Evolutionary conservation across 35 echinoderm and acorn worm genomes (phyloP).

Genomic region (Ophiothrix spiculata): DNA sequence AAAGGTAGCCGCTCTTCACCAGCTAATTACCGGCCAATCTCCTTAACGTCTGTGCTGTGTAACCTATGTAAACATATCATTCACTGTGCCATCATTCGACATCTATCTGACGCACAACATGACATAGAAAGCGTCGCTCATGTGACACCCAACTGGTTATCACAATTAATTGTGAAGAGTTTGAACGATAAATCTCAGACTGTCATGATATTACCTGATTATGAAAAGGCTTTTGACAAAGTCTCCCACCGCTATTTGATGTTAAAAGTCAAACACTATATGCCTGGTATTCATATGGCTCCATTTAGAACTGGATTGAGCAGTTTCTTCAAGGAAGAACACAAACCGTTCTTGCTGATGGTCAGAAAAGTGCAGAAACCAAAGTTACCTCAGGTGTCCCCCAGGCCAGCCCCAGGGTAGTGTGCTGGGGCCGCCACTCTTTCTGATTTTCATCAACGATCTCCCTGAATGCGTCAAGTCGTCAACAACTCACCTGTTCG

Average conservation of each 20-base stretch:
- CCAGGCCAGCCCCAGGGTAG: no score
- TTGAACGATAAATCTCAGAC: background rate
- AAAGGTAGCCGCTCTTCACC: background rate
- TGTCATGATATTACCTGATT: constrained; percentile 26
- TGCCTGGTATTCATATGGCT: background rate
- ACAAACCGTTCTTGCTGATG: constrained; percentile 27
- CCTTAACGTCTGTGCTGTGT: constrained; percentile 39
- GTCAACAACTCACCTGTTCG: constrained; percentile 21
- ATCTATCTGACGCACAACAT: constrained; percentile 29
- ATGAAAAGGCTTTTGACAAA: constrained; percentile 8
- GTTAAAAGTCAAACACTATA: constrained; percentile 1
- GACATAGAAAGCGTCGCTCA: constrained; percentile 36
- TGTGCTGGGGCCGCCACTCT: constrained; percentile 31
- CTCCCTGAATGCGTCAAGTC: background rate
- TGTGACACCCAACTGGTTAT: constrained; percentile 41
- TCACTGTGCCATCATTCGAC: constrained; percentile 31
- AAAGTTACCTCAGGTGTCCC: constrained; percentile 40
- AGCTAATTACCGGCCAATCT: constrained; percentile 38
- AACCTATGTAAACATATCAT: constrained; percentile 49
- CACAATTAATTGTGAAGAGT: constrained; percentile 30
- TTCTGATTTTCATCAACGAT: constrained; percentile 37
- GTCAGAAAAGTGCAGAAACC: constrained; percentile 1
- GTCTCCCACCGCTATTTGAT: background rate
- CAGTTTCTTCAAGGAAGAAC: constrained; percentile 21
- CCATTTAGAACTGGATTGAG: constrained; percentile 23